Conservation (phyloP, 2,888 invertebrate species). For the Antheraea assamensis region DNA sequence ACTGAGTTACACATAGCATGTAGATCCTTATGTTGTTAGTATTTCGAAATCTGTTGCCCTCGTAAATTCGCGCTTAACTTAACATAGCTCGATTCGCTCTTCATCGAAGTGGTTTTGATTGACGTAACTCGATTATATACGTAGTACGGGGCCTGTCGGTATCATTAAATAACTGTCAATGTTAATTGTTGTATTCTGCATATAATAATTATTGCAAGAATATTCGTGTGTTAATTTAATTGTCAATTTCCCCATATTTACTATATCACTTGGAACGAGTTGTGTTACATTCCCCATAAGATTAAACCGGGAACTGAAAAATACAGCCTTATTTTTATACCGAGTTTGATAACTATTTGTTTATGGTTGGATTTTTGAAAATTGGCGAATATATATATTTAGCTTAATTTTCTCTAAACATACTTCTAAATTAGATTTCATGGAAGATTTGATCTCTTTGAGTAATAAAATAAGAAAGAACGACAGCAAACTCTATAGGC, state of each 20-base stretch:
- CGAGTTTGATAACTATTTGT: background rate
- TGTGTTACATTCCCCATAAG: background rate
- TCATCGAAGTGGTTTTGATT: background rate
- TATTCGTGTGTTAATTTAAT: no score
- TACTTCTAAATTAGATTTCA: no score
- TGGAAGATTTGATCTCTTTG: no score
- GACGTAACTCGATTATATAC: background rate
- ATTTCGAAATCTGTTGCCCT: background rate
- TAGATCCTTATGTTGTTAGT: background rate
- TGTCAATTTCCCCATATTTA: background rate
- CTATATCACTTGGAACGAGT: background rate
- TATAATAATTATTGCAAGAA: background rate
- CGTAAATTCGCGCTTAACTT: background rate
- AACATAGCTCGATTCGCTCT: background rate
- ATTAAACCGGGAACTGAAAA: background rate
- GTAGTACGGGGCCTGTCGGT: background rate
- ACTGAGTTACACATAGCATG: background rate
- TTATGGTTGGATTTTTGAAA: background rate
- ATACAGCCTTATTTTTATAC: background rate
- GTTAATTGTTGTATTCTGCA: background rate
- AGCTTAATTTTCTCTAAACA: no score
- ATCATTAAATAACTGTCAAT: background rate
- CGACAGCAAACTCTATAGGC: no score
- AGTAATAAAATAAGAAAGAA: no score
- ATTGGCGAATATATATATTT: no score